A percentile compares a stretch with the other conserved stretches of the same genome.
Conservation (phyloP, 2,113 vertebrate species). For the Pseudorectes ferrugineus region DNA sequence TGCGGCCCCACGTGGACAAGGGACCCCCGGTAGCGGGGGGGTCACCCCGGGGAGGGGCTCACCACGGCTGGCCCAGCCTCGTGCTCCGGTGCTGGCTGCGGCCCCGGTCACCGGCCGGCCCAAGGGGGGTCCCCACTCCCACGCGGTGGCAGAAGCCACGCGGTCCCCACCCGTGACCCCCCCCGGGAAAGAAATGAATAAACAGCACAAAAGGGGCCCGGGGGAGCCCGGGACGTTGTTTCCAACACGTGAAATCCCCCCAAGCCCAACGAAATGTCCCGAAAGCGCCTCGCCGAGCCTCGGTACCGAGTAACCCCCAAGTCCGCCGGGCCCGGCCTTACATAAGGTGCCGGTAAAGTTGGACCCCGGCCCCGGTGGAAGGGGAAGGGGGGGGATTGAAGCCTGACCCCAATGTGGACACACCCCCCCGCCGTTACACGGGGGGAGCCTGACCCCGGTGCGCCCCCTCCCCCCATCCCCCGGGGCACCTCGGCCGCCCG, state of each 20-base stretch:
- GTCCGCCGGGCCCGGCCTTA: not conserved
- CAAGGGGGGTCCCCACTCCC: not conserved
- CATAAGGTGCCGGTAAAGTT: not conserved
- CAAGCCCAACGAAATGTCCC: not conserved
- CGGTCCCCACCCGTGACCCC: not conserved
- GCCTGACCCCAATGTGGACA: not conserved
- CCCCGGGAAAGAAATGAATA: not conserved
- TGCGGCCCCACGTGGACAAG: not conserved
- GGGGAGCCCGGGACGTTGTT: not conserved
- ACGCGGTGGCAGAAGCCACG: not conserved
- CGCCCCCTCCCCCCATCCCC: no score
- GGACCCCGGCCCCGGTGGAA: not conserved
- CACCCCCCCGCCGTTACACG: no score
- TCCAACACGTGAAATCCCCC: not conserved
- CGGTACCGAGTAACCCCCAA: not conserved
- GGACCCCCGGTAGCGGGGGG: not conserved
- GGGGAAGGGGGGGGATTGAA: not conserved
- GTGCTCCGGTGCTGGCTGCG: not conserved
- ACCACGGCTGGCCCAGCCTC: not conserved
- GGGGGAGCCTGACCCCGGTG: no score
- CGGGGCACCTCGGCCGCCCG: no score
- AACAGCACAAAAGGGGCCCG: not conserved
- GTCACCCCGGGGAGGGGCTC: not conserved
- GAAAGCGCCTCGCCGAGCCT: not conserved
- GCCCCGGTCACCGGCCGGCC: no score